phyloP scores from a whole-genome alignment of 1,140 invertebrate species.

The Euschistus heros region DNA sequence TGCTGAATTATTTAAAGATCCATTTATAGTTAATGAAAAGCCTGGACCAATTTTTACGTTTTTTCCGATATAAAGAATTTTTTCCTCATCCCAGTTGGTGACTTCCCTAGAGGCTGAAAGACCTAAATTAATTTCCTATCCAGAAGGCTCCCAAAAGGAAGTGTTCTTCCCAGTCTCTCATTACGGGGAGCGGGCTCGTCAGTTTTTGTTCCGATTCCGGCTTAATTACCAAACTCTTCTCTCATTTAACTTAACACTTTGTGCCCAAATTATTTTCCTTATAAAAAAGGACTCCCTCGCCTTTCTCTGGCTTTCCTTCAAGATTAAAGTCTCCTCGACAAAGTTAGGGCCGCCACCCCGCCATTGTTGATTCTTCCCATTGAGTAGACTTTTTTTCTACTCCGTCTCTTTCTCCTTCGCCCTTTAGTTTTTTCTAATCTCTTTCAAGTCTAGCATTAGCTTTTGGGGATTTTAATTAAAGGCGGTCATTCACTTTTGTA shows the following conservation, averaged over 20 bases:
- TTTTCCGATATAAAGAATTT: no score
- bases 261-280: constrained; percentile 10
- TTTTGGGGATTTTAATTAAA: neutral
- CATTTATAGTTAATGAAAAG: no score
- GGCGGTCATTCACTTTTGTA: neutral
- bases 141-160: neutral
- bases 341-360: neutral
- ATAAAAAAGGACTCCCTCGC: neutral
- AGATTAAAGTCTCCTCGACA: constrained; percentile 1
- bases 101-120: neutral
- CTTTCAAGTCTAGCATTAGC: neutral
- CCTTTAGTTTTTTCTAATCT: neutral
- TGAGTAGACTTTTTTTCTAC: constrained; percentile 1
- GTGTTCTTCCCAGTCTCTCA: constrained; percentile 4
- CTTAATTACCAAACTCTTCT: constrained; percentile 17
- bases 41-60: no score
- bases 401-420: neutral
- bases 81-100: neutral
- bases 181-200: constrained; percentile 6
- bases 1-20: no score
- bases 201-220: constrained; percentile 14
- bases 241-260: constrained; percentile 17
- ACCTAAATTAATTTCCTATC: constrained; percentile 10
- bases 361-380: constrained; percentile 14
- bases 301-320: neutral